Evolutionary conservation across 2,797 vertebrate genomes (phyloP).

Genomic region (Brachyrhaphis roseni): DNA sequence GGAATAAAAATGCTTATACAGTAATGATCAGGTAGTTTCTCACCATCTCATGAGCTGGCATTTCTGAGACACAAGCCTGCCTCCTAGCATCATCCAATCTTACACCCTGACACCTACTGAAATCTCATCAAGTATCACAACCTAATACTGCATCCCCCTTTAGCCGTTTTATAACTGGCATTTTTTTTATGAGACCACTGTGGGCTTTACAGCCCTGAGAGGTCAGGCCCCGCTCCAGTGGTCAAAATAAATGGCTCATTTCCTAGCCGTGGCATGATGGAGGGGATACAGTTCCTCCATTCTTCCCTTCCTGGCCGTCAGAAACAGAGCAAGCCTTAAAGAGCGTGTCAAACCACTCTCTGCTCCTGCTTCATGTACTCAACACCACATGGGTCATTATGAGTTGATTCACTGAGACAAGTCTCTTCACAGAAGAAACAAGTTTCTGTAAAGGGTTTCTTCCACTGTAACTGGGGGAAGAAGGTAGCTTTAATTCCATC

Average conservation of each 20-base stretch:
- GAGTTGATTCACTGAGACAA: constrained; percentile 37
- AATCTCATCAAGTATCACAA: constrained; percentile 73
- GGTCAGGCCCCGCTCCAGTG: constrained; percentile 72
- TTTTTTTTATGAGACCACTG: constrained; percentile 77
- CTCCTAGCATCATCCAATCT: constrained; percentile 56
- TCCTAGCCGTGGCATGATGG: constrained; percentile 69
- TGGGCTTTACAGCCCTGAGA: constrained; percentile 62
- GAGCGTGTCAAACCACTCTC: constrained; percentile 62
- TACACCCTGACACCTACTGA: constrained; percentile 74
- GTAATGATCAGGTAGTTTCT: constrained; percentile 41
- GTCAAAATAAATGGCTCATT: constrained; percentile 74
- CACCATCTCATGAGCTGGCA: constrained; percentile 23
- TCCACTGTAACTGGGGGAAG: constrained; percentile 48
- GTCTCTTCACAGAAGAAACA: constrained; percentile 31
- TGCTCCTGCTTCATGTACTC: constrained; percentile 54
- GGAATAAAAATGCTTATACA: constrained; percentile 24
- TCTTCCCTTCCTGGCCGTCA: constrained; percentile 49
- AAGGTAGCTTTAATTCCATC: constrained; percentile 55
- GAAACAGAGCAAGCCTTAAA: constrained; percentile 43
- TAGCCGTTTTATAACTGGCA: constrained; percentile 74
- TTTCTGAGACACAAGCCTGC: constrained; percentile 40
- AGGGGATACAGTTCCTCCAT: constrained; percentile 61
- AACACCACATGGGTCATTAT: constrained; percentile 55
- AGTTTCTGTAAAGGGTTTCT: constrained; percentile 40
- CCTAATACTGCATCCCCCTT: constrained; percentile 70